A percentile compares a stretch with the other conserved stretches of the same genome.
Conservation (phyloP, 2,797 vertebrate genomes). For the Enteromius fasciolatus region DNA sequence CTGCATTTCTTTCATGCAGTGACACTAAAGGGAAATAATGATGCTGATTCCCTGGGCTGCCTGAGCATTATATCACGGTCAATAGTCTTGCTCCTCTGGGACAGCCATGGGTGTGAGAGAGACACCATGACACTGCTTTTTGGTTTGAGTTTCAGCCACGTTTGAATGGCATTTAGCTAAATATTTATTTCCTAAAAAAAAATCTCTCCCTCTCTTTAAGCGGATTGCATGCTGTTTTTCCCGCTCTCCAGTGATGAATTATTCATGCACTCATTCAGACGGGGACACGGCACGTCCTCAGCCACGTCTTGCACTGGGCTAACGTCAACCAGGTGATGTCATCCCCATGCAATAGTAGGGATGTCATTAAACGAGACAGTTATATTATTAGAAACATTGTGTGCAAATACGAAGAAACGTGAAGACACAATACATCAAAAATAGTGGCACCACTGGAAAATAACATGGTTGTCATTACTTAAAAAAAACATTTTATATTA, state of each 20-base stretch:
- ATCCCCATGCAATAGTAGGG: constrained; percentile 61
- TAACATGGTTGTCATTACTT: not conserved
- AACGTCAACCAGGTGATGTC: constrained; percentile 60
- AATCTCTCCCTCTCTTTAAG: constrained; percentile 5
- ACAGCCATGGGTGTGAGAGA: not conserved
- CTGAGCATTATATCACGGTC: not conserved
- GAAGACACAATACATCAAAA: not conserved
- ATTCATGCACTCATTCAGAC: constrained; percentile 62
- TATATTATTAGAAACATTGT: constrained; percentile 24
- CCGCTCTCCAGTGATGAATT: constrained; percentile 63
- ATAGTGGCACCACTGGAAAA: not conserved
- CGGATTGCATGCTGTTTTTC: constrained; percentile 44
- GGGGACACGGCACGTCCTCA: constrained; percentile 35
- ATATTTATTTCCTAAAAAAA: not conserved
- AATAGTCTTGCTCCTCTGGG: not conserved
- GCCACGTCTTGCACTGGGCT: not conserved
- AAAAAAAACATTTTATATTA: not conserved
- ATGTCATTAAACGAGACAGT: constrained; percentile 59
- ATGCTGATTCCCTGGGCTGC: constrained; percentile 8
- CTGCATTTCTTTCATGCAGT: not conserved
- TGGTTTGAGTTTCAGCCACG: not conserved
- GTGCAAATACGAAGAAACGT: not conserved
- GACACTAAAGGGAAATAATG: constrained; percentile 4
- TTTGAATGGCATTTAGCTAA: not conserved
- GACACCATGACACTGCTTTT: constrained; percentile 2